These are phyloP conservation scores for Drosophila pseudotakahashii DNA, from an alignment of 2,888 invertebrate species.

Conservation along the genomic window DNA sequence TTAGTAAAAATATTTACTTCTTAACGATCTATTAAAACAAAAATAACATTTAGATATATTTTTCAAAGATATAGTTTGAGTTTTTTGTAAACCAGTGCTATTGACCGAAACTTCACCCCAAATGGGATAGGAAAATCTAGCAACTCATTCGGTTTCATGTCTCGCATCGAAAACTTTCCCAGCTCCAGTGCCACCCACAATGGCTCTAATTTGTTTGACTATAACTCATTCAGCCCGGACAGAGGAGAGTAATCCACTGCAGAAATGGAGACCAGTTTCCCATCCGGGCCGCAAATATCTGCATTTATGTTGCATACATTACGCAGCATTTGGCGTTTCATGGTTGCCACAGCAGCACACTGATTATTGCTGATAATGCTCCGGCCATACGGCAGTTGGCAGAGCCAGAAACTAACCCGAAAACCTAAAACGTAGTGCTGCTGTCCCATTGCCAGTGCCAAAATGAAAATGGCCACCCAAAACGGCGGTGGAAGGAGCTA, in stretches of 20 bases:
- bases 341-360: constrained; percentile 63
- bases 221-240: constrained; percentile 15
- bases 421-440: constrained; percentile 11
- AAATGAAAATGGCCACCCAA: constrained; percentile 60
- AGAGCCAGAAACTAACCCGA: constrained; percentile 37
- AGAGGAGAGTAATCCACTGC: constrained; percentile 2
- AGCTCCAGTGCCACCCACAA: constrained; percentile 2
- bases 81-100: background rate
- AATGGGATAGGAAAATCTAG: background rate
- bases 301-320: constrained; percentile 65
- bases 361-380: constrained; percentile 79
- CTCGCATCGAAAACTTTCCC: background rate
- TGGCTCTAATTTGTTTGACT: constrained; percentile 15
- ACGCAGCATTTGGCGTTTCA: constrained; percentile 64
- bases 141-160: constrained; percentile 10
- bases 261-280: constrained; percentile 9
- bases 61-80: too few species aligned
- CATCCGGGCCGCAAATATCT: constrained; percentile 58
- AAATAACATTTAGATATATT: too few species aligned
- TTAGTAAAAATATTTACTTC: too few species aligned
- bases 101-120: background rate
- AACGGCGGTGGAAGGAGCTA: constrained; percentile 6
- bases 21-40: too few species aligned
- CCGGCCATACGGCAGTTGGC: constrained; percentile 46
- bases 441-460: constrained; percentile 49